Base-by-base conservation (phyloP, 1,140 invertebrate species). In the Lasioglossum albipes region DNA sequence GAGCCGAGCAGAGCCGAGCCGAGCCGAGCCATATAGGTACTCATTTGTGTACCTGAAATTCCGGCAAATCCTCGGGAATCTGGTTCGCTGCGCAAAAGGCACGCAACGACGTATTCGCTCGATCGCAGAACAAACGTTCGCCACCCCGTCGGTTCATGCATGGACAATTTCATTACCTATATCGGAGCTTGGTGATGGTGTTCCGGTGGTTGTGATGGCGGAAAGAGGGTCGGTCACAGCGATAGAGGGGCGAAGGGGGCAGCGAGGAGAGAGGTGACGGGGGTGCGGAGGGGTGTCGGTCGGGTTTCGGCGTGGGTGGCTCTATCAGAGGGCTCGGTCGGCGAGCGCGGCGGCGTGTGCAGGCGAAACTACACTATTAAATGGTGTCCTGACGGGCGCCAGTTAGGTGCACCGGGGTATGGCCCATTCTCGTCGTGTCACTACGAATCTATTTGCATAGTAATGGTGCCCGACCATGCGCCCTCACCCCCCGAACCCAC, bases 391-490 rank as follows among this genome's bases (percentile, higher is more conserved):
- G 89, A 82, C 89, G 85, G 91, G 90, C 91, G 91, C 90, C 90
- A 90, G 88, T 88, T 88, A 89, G 88, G 87, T 86, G 85, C 76
- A 87, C 71, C 77, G 79, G 82, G 81, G 66, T 86, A 80, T 87
- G 86, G 88, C 87, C 85, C 87, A 89, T 92, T 92, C 90, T 89
- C 89, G 73, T 88, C 85, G 89, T 90, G 88, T 91, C 89, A 90
- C 89, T 89, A 84, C 82, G 92, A 92, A 93, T 92, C 90, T 92
- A 93, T 93, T 92, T 93, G 92, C 92, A 93, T 93, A 92, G 90
- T 93, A 92, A 93, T 92, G 89, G 88, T 83, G 81, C 57, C 81
- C 54, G 45, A 59, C 75, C 66, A 74, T 86, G 88, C 87, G 83
- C 79, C 81, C 82, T 54, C 54, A 27, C 59, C 42, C n/a, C 54